phyloP scores from a whole-genome alignment of 2,888 invertebrate genomes.

The Osmoderma eremita region DNA sequence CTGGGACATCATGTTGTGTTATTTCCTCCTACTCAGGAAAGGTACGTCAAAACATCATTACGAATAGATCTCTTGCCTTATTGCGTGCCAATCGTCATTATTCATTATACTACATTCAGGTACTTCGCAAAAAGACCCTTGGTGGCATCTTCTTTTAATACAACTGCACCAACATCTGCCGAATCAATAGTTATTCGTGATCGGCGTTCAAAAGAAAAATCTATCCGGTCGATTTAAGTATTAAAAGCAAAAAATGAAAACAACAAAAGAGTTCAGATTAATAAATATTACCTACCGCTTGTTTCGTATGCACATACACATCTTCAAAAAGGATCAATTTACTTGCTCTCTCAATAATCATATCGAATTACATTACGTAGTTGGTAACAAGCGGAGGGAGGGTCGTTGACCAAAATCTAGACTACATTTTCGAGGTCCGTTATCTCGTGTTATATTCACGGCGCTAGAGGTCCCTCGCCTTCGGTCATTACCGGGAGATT shows the following conservation, averaged over 20 bases:
- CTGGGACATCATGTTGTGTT: too few species aligned
- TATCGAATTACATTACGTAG: slow-evolving; percentile 49
- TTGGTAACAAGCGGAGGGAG: slow-evolving; percentile 10
- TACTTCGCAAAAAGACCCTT: too few species aligned
- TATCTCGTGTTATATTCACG: slow-evolving; percentile 53
- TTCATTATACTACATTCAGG: too few species aligned
- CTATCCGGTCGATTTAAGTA: not conserved
- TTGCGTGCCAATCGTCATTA: too few species aligned
- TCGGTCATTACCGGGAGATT: slow-evolving; percentile 21
- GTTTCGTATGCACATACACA: not conserved
- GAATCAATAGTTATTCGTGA: too few species aligned
- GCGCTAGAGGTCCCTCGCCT: slow-evolving; percentile 41
- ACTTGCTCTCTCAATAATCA: slow-evolving; percentile 50
- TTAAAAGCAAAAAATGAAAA: not conserved
- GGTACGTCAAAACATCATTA: too few species aligned
- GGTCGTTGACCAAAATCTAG: slow-evolving; percentile 61
- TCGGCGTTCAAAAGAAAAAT: not conserved
- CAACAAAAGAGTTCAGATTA: slow-evolving; percentile 2
- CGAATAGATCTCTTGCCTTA: too few species aligned
- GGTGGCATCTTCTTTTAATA: too few species aligned
- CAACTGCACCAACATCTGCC: too few species aligned
- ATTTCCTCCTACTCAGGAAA: too few species aligned
- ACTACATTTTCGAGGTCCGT: slow-evolving; percentile 60
- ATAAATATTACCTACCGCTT: not conserved
- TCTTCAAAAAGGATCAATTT: slow-evolving; percentile 47